Evolutionary conservation across 2,113 vertebrate genomes (phyloP).

Genomic region (Trogon melanurus): DNA sequence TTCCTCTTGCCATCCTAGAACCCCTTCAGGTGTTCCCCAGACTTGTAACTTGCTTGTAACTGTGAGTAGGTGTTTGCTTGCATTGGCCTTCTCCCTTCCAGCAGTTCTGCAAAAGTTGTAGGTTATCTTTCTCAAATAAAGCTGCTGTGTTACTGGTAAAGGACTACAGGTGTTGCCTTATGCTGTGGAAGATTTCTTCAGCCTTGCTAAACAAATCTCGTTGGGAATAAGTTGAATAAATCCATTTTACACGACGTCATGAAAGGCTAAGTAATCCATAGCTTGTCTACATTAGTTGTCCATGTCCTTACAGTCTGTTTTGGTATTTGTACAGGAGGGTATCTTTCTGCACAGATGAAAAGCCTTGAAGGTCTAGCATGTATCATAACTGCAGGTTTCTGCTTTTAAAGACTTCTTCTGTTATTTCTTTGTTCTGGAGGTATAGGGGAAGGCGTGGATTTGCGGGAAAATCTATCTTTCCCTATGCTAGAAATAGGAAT

Average conservation of each 20-base stretch:
- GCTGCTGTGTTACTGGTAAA: background rate
- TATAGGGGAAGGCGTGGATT: rapidly evolving
- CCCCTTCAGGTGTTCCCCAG: background rate
- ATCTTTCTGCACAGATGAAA: background rate
- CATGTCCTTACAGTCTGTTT: rapidly evolving
- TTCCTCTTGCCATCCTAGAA: background rate
- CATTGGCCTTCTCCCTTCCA: background rate
- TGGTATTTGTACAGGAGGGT: background rate
- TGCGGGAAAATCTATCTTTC: background rate
- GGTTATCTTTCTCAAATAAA: background rate
- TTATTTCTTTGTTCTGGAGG: background rate
- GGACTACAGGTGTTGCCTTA: background rate
- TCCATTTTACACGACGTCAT: background rate
- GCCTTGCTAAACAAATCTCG: background rate
- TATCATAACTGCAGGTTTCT: background rate
- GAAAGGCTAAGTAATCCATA: background rate
- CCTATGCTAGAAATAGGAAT: background rate
- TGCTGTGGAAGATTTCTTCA: background rate
- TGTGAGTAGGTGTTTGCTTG: background rate
- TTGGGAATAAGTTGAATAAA: background rate
- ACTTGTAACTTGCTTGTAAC: background rate
- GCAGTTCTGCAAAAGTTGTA: background rate
- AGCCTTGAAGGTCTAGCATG: background rate
- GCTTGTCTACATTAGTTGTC: background rate
- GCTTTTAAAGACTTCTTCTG: background rate